Conservation (phyloP, 2,113 vertebrate genomes). For the Eurypyga helias region DNA sequence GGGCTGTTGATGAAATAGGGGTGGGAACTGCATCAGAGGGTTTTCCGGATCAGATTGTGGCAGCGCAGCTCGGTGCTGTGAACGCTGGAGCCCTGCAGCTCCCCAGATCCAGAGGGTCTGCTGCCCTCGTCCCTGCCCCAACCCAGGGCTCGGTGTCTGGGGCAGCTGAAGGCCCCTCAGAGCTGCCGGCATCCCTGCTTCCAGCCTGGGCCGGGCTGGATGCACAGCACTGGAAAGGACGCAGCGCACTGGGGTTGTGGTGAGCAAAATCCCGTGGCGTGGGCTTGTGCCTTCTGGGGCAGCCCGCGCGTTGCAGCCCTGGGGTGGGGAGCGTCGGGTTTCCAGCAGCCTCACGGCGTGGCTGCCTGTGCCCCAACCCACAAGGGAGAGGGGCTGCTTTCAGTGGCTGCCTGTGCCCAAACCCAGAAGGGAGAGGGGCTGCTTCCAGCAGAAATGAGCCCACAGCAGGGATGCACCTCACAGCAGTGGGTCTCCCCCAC, state of each 20-base stretch:
- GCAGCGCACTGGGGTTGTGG: rapidly evolving
- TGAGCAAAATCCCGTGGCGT: background rate
- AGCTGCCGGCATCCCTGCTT: background rate
- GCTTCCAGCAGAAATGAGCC: background rate
- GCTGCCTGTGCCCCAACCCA: background rate
- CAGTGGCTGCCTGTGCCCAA: background rate
- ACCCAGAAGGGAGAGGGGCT: background rate
- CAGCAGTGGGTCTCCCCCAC: background rate
- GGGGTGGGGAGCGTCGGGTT: background rate
- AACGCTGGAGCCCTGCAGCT: background rate
- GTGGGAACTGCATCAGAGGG: background rate
- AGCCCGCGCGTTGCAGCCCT: background rate
- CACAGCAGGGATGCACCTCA: rapidly evolving
- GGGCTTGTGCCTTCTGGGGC: background rate
- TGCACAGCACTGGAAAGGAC: rapidly evolving
- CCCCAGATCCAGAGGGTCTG: rapidly evolving
- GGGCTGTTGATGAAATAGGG: background rate
- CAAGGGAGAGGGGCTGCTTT: background rate
- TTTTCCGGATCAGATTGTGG: background rate
- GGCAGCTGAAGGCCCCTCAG: background rate
- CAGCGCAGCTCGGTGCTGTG: background rate
- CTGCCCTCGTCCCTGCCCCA: background rate
- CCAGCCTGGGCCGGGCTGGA: rapidly evolving
- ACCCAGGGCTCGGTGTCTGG: background rate
- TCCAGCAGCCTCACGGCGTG: rapidly evolving